Evolutionary conservation across 2,888 invertebrate species (phyloP).

Genomic region (Sphaerophoria rueppellii): DNA sequence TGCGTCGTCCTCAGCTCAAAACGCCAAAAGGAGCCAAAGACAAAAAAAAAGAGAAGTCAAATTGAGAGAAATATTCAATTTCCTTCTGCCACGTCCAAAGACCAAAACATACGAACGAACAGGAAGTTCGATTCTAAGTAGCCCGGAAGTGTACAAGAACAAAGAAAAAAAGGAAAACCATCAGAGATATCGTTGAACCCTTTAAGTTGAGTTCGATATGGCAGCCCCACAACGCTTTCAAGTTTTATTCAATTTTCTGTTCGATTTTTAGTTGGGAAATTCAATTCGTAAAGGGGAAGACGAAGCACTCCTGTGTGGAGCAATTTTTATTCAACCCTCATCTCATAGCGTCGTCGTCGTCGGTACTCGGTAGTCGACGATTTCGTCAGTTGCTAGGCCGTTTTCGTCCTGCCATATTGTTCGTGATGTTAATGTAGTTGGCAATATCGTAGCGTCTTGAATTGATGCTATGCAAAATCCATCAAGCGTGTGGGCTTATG

Average conservation of each 20-base stretch:
- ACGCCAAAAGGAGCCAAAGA: not conserved
- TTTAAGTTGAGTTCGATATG: conserved; percentile 42
- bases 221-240: not conserved
- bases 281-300: not conserved
- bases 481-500: conserved; percentile 61
- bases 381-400: not conserved
- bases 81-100: conserved; percentile 61
- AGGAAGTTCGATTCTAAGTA: conserved; percentile 67
- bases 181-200: conserved; percentile 66
- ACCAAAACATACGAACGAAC: not conserved
- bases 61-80: conserved; percentile 68
- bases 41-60: not conserved
- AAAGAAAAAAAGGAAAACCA: conserved; percentile 65
- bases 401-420: not conserved
- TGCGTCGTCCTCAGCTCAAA: not conserved
- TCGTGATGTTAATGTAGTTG: not conserved
- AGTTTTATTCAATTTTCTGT: conserved; percentile 56
- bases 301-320: conserved; percentile 9
- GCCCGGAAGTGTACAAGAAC: conserved; percentile 65
- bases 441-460: conserved; percentile 11
- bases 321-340: conserved; percentile 69
- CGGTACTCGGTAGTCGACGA: not conserved
- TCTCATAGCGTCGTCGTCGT: no score
- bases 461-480: conserved; percentile 69
- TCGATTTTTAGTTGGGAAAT: conserved; percentile 48